These are phyloP conservation scores for Pluvianellus socialis DNA, from an alignment of 2,113 vertebrate genomes.

Conservation along the genomic window DNA sequence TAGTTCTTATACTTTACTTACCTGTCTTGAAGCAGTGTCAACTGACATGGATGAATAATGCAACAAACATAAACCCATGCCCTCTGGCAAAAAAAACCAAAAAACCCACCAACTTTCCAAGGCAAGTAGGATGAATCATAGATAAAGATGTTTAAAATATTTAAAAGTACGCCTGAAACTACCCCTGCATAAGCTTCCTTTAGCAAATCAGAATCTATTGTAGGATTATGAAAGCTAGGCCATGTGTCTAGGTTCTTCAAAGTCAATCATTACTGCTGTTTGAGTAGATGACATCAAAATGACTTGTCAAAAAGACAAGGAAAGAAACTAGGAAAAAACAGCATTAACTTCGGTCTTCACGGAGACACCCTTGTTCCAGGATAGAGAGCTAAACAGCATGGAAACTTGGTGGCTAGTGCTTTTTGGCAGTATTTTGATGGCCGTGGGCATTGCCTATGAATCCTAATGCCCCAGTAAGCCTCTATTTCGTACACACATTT, in stretches of 20 bases:
- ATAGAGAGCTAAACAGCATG: not conserved
- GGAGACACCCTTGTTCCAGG: not conserved
- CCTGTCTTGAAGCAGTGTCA: not conserved
- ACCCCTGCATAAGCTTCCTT: not conserved
- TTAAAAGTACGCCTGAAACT: not conserved
- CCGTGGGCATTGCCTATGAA: not conserved
- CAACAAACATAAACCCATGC: not conserved
- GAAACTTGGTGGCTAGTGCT: not conserved
- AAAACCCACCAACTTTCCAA: not conserved
- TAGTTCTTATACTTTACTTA: not conserved
- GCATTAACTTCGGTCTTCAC: not conserved
- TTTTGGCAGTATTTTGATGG: not conserved
- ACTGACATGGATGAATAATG: not conserved
- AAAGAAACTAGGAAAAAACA: not conserved
- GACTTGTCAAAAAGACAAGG: not conserved
- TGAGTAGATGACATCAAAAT: not conserved
- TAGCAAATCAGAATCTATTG: not conserved
- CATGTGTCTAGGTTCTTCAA: not conserved
- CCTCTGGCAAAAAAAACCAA: not conserved
- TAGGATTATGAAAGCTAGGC: not conserved
- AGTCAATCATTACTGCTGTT: not conserved
- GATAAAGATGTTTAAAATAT: not conserved
- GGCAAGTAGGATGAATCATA: slow-evolving; percentile 16
- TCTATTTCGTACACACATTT: not conserved
- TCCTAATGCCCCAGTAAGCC: not conserved